Percentiles rank a stretch among this genome's conserved stretches.
These are phyloP conservation scores for Mamestra brassicae DNA, from an alignment of 2,888 invertebrate species.

Conservation along the genomic window DNA sequence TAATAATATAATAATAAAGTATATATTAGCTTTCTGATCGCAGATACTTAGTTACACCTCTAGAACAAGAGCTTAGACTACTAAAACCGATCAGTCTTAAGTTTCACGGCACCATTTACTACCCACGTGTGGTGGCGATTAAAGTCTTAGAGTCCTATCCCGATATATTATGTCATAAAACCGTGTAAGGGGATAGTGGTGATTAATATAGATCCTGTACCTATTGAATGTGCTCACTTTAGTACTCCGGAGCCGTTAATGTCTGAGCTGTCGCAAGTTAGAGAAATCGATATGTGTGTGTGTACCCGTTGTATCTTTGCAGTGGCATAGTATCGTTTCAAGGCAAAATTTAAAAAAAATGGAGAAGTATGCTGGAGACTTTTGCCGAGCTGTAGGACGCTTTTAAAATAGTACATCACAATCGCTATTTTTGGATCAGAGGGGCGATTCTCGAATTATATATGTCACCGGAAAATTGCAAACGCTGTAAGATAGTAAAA, in stretches of 20 bases:
- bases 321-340: too few species aligned
- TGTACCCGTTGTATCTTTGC: too few species aligned
- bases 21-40: neutral
- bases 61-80: neutral
- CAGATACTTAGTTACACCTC: neutral
- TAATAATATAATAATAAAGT: too few species aligned
- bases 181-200: neutral
- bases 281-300: neutral
- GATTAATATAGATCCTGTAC: constrained; percentile 19
- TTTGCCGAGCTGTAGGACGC: too few species aligned
- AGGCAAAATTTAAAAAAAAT: too few species aligned
- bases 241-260: neutral
- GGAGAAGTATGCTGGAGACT: too few species aligned
- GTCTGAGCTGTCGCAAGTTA: neutral
- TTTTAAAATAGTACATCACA: too few species aligned
- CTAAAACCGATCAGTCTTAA: constrained; percentile 8
- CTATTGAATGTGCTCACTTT: constrained; percentile 2
- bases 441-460: too few species aligned
- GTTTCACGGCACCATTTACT: constrained; percentile 14
- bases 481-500: too few species aligned
- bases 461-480: too few species aligned
- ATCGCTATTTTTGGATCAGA: too few species aligned
- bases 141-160: constrained; percentile 16
- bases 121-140: constrained; percentile 7
- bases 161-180: constrained; percentile 44